phyloP scores from a whole-genome alignment of 2,113 vertebrate species.

The Misgurnus anguillicaudatus region DNA sequence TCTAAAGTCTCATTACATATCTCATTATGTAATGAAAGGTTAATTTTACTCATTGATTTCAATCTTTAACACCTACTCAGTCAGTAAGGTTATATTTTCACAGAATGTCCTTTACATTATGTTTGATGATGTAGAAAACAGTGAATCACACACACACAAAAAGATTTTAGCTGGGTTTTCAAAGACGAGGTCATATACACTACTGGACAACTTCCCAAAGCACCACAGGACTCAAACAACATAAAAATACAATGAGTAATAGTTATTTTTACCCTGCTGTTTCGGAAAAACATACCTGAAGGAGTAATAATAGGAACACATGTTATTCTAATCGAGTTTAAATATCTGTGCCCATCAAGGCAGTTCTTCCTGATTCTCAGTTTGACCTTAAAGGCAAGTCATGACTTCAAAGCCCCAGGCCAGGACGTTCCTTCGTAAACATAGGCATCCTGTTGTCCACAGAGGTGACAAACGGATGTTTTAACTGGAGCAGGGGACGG shows the following conservation, averaged over 20 bases:
- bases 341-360: slow-evolving; percentile 23
- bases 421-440: slow-evolving; percentile 57
- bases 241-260: background rate
- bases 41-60: too few relatives aligned
- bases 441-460: slow-evolving; percentile 58
- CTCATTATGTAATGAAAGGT: too few relatives aligned
- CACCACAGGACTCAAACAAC: slow-evolving; percentile 5
- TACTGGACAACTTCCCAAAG: background rate
- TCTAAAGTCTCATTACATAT: too few relatives aligned
- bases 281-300: slow-evolving; percentile 15
- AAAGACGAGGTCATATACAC: too few relatives aligned
- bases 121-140: too few relatives aligned
- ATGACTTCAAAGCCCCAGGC: slow-evolving; percentile 52
- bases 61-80: too few relatives aligned
- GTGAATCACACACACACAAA: too few relatives aligned
- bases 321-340: slow-evolving; percentile 32
- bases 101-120: too few relatives aligned
- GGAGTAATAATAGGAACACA: background rate
- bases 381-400: slow-evolving; percentile 45
- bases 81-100: too few relatives aligned
- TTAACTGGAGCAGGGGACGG: slow-evolving; percentile 49
- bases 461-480: slow-evolving; percentile 60
- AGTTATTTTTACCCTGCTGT: slow-evolving; percentile 21
- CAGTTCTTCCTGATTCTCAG: slow-evolving; percentile 43
- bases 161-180: too few relatives aligned